Evolutionary conservation across 2,797 vertebrate genomes (phyloP).

Genomic region (Leucoraja ocellata): DNA sequence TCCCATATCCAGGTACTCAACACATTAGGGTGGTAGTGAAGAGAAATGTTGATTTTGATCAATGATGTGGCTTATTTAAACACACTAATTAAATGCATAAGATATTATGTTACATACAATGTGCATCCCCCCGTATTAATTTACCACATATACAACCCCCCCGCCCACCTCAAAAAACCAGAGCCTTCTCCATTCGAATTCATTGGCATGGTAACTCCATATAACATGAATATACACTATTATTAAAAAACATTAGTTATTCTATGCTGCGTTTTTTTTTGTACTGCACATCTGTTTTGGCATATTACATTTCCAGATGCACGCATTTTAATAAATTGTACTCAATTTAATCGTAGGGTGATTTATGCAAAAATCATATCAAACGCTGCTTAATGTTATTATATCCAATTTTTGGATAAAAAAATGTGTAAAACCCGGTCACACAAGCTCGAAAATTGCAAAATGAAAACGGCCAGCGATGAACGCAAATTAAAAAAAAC

Average conservation of each 20-base stretch:
- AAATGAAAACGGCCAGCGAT: background rate
- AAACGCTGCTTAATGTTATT: background rate
- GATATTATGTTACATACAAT: background rate
- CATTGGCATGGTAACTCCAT: background rate
- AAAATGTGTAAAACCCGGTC: background rate
- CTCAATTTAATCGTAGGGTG: background rate
- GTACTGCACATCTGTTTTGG: background rate
- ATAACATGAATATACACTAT: background rate
- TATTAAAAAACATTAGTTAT: too few species aligned
- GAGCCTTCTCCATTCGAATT: background rate
- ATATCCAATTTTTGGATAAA: background rate
- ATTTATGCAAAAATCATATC: background rate
- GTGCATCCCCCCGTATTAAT: background rate
- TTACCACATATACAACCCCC: background rate
- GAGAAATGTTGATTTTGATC: background rate
- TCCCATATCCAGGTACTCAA: background rate
- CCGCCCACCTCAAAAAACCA: background rate
- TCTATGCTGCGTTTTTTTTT: background rate
- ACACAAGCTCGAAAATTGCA: background rate
- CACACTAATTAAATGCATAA: background rate
- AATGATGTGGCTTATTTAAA: background rate
- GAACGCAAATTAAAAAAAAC: background rate
- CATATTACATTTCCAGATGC: slow-evolving; percentile 25
- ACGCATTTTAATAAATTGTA: background rate
- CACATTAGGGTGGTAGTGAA: background rate